phyloP scores from a whole-genome alignment of 2,113 vertebrate species.

The Dascyllus trimaculatus region DNA sequence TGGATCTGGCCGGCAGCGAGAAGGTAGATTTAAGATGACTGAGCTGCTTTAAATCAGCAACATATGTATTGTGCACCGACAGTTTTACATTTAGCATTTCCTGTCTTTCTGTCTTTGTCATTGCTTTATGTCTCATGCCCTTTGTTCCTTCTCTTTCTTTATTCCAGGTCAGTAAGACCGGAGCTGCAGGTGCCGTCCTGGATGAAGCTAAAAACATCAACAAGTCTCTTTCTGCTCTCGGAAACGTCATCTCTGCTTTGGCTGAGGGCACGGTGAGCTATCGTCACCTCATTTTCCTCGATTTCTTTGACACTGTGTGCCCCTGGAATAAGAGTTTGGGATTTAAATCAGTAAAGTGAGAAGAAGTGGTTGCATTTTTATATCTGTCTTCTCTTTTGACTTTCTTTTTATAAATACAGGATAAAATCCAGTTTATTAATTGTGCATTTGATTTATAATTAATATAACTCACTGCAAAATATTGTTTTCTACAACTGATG shows the following conservation, averaged over 20 bases:
- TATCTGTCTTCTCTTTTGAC: not conserved
- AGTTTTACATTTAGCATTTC: too few species aligned
- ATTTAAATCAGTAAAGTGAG: not conserved
- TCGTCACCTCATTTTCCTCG: too few species aligned
- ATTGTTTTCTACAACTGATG: too few species aligned
- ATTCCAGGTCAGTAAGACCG: slow-evolving; percentile 92
- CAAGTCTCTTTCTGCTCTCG: slow-evolving; percentile 94
- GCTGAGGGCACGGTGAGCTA: slow-evolving; percentile 92
- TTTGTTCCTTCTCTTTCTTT: slow-evolving; percentile 3
- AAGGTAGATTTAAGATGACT: slow-evolving; percentile 81
- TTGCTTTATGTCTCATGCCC: not conserved
- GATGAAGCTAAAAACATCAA: slow-evolving; percentile 97
- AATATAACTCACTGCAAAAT: too few species aligned
- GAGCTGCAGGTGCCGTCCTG: slow-evolving; percentile 91
- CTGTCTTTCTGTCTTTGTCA: not conserved
- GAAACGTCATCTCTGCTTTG: slow-evolving; percentile 95
- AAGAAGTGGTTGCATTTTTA: not conserved
- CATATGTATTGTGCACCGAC: not conserved
- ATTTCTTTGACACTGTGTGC: not conserved
- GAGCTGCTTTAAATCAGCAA: not conserved
- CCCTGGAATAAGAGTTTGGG: not conserved
- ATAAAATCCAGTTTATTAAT: too few species aligned
- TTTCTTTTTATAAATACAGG: too few species aligned
- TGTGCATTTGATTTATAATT: too few species aligned
- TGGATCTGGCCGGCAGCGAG: slow-evolving; percentile 94